Conservation (phyloP, 1,140 invertebrate species). For the Drosophila takahashii region DNA sequence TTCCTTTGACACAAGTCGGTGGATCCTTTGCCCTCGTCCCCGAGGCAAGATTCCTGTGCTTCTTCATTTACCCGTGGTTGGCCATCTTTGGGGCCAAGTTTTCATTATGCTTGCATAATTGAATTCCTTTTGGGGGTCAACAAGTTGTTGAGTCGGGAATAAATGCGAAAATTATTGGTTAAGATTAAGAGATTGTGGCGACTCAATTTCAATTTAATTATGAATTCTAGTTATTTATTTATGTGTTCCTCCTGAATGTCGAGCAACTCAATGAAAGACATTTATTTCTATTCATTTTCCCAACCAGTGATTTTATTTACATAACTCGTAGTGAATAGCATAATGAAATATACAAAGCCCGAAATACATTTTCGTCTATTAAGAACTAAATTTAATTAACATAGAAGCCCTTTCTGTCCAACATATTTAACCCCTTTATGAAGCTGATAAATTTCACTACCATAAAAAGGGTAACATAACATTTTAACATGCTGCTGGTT, state of each 20-base stretch:
- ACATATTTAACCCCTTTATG: not conserved
- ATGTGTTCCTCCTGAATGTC: not conserved
- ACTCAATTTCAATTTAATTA: conserved; percentile 14
- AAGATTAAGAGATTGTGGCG: conserved; percentile 14
- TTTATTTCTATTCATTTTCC: not conserved
- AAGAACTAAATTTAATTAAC: too few relatives aligned
- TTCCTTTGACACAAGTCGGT: conserved; percentile 44
- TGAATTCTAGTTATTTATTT: not conserved
- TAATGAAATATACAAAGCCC: too few relatives aligned
- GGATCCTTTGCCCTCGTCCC: conserved; percentile 12
- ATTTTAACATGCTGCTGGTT: conserved; percentile 13
- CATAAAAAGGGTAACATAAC: not conserved
- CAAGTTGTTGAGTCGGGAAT: conserved; percentile 20
- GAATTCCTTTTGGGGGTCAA: conserved; percentile 41
- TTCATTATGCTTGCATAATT: conserved; percentile 44
- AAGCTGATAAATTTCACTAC: not conserved
- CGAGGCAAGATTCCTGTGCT: not conserved
- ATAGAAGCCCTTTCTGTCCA: not conserved
- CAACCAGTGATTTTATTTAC: too few relatives aligned
- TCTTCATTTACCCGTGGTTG: conserved; percentile 17
- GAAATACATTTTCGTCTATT: not conserved
- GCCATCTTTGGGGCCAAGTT: conserved; percentile 29
- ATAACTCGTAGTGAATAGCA: too few relatives aligned
- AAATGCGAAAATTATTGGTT: conserved; percentile 21
- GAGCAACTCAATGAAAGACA: not conserved